Base-by-base conservation (phyloP, 2,113 vertebrate genomes). In the Paratilapia polleni region DNA sequence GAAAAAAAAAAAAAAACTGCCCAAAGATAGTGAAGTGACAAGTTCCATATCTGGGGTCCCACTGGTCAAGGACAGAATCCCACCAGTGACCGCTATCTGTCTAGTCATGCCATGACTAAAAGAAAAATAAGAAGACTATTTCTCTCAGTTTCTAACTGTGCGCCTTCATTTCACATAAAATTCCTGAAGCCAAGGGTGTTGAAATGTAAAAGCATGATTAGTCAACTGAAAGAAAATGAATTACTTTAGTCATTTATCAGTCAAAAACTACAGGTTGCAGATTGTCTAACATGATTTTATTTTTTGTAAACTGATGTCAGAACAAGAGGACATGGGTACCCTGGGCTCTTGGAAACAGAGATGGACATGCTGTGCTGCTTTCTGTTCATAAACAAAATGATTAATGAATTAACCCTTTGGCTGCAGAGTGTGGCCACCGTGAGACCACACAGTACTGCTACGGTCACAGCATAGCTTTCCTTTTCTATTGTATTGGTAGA, bases 41-140 rank as follows among this genome's bases (percentile, higher is more conserved):
- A 74, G 58, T 52, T 87, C 26, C 66, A 75, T 81, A 86, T 89
- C 83, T 82, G 89, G 57, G 58, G 62, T 49, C 63, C 31, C 20
- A 43, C 14, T 0, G 74, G 31, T 31, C 58, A 87, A 80, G 81
- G 79, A 81, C 59, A 1, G 47, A 20, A 47, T 75, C 43, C 38
- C 54, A 64, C 7, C 78, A 6, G 14, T 73, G 62, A 70, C 80
- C 6, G 43, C 43, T 80, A 0, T 17, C 13, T 0, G 8, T 43
- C 63, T 11, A 12, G 54, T 5, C 56, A 57, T 56, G 54, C 54
- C n/a, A 10, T 56, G n/a, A 57, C 56, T 28, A 17, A 0, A 70
- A 28, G 19, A 0, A 28, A 49, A 10, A 19, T 6, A 26, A 68
- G 38, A 2, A 10, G 17, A 13, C 0, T 26, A 22, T 19, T 47